These are phyloP conservation scores for Sebastes hubbsi DNA, from an alignment of 2,797 vertebrate species.

Conservation along the genomic window DNA sequence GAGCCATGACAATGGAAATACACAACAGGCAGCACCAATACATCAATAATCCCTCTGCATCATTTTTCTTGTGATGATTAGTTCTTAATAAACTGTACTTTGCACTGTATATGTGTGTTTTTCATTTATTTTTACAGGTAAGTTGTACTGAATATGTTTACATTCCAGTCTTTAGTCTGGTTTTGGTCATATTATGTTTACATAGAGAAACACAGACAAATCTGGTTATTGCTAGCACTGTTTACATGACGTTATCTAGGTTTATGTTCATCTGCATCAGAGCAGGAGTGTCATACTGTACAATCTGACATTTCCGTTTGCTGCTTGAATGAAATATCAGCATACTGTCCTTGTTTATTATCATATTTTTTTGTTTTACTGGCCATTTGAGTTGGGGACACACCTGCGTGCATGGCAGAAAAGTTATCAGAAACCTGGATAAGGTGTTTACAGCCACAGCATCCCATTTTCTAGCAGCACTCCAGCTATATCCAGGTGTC, in stretches of 20 bases:
- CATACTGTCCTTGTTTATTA: background rate
- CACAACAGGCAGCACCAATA: background rate
- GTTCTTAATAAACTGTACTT: constrained; percentile 25
- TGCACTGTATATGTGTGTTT: background rate
- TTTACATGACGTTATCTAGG: background rate
- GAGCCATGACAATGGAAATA: background rate
- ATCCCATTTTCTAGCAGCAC: background rate
- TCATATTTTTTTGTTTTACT: background rate
- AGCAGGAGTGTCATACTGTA: background rate
- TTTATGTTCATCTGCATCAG: background rate
- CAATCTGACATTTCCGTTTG: background rate
- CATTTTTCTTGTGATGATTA: background rate
- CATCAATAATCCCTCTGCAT: background rate
- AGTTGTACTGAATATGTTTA: background rate
- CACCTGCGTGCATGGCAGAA: background rate
- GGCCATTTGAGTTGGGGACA: background rate
- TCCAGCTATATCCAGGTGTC: background rate
- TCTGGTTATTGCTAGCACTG: background rate
- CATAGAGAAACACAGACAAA: background rate
- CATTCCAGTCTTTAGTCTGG: background rate
- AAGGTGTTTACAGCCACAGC: background rate
- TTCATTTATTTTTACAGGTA: background rate
- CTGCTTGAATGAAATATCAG: background rate
- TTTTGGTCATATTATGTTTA: background rate
- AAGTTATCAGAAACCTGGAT: background rate